These are phyloP conservation scores for Epiblema foenella DNA, from an alignment of 2,888 invertebrate genomes.

Conservation along the genomic window DNA sequence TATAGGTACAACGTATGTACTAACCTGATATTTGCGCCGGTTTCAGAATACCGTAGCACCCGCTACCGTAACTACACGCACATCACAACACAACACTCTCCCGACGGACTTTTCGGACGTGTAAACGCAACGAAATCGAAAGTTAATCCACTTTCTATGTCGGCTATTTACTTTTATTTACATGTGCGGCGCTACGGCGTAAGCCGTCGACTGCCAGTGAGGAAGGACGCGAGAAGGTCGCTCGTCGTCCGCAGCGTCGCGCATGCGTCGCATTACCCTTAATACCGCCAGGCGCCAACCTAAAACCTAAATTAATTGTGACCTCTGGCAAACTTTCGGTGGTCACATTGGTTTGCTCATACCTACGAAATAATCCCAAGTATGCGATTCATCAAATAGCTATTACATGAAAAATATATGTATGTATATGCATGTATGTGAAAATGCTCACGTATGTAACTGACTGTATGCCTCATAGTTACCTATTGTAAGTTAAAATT, in stretches of 20 bases:
- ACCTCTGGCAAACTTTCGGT: conserved; percentile 58
- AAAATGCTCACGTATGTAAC: background rate
- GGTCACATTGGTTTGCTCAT: conserved; percentile 30
- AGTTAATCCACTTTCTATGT: conserved; percentile 59
- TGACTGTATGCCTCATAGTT: too few relatives aligned
- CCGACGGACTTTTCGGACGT: conserved; percentile 49
- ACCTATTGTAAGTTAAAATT: too few relatives aligned
- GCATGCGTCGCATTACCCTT: conserved; percentile 71
- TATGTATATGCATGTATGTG: too few relatives aligned
- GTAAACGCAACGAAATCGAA: conserved; percentile 61
- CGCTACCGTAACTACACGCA: conserved; percentile 25
- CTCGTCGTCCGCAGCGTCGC: conserved; percentile 66
- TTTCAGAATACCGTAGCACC: conserved; percentile 51
- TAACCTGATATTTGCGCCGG: conserved; percentile 56
- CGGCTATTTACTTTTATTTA: conserved; percentile 56
- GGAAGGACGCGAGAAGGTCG: conserved; percentile 81
- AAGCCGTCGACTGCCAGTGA: conserved; percentile 67
- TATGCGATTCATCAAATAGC: background rate
- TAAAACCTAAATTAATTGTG: conserved; percentile 59
- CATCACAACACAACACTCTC: conserved; percentile 62
- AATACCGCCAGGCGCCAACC: conserved; percentile 52
- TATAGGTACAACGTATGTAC: conserved; percentile 46
- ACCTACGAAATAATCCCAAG: background rate
- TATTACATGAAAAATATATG: too few relatives aligned
- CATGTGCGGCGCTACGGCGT: conserved; percentile 76